phyloP scores from a whole-genome alignment of 35 echinoderm and acorn worm species.

The Acanthaster planci region DNA sequence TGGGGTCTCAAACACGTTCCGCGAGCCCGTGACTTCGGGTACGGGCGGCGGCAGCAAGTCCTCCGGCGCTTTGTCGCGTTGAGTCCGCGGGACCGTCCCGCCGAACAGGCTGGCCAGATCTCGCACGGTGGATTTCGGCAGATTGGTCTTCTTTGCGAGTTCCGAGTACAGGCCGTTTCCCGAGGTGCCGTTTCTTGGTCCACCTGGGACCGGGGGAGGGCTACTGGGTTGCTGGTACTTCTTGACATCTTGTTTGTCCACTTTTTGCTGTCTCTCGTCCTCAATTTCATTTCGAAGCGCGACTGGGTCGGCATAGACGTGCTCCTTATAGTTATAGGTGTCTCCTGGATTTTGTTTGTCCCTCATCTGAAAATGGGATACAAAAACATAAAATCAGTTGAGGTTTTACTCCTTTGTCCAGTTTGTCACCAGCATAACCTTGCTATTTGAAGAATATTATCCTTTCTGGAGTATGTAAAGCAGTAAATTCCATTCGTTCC shows the following conservation, averaged over 20 bases:
- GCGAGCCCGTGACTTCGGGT: background rate
- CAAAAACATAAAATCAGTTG: too few relatives aligned
- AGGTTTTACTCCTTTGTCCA: too few relatives aligned
- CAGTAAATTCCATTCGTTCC: too few relatives aligned
- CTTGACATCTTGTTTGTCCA: background rate
- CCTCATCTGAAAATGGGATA: background rate
- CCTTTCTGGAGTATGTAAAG: too few relatives aligned
- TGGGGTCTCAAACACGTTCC: background rate
- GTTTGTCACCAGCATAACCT: too few relatives aligned
- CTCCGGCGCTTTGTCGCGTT: background rate
- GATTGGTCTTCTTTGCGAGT: background rate
- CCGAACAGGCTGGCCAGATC: constrained; percentile 26
- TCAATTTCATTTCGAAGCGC: background rate
- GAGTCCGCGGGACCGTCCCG: background rate
- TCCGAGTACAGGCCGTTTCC: background rate
- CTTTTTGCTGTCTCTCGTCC: background rate
- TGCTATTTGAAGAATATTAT: too few relatives aligned
- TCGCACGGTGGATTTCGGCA: background rate
- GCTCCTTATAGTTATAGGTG: constrained; percentile 18
- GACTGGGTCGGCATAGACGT: constrained; percentile 16
- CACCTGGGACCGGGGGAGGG: background rate
- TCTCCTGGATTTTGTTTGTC: background rate
- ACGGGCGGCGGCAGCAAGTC: background rate
- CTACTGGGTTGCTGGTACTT: background rate
- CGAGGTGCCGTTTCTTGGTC: background rate